Evolutionary conservation across 1,140 invertebrate genomes (phyloP).

Genomic region (Ips typographus): DNA sequence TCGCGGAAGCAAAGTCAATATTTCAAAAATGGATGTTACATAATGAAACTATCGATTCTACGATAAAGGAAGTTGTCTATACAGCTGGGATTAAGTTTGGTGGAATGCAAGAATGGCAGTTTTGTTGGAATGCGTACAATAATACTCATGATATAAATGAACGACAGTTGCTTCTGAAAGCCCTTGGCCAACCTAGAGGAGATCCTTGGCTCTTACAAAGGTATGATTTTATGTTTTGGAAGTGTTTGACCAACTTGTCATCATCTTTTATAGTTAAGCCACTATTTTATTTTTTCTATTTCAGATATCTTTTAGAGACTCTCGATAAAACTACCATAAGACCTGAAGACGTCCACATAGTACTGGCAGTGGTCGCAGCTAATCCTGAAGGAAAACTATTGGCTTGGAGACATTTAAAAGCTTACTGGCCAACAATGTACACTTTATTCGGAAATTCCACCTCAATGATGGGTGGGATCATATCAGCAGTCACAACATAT

Average conservation of each 20-base stretch:
- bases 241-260: too few species aligned
- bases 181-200: constrained; percentile 64
- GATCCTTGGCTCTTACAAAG: constrained; percentile 73
- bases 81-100: constrained; percentile 72
- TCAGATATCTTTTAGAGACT: constrained; percentile 61
- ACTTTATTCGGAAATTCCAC: constrained; percentile 67
- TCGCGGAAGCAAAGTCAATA: constrained; percentile 61
- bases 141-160: constrained; percentile 68
- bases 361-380: constrained; percentile 67
- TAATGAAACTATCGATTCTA: constrained; percentile 62
- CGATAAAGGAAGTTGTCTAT: constrained; percentile 74
- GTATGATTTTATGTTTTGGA: constrained; percentile 26
- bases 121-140: constrained; percentile 72
- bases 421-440: constrained; percentile 70
- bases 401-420: constrained; percentile 76
- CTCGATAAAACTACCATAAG: constrained; percentile 67
- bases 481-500: constrained; percentile 67
- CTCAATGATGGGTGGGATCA: constrained; percentile 68
- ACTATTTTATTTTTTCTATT: not conserved
- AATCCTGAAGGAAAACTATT: constrained; percentile 71
- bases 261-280: not conserved
- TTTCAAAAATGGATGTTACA: constrained; percentile 69
- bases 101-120: constrained; percentile 70
- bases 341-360: constrained; percentile 68
- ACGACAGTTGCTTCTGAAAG: constrained; percentile 65